Conservation (phyloP, 2,797 vertebrate genomes). For the Octomys mimax region DNA sequence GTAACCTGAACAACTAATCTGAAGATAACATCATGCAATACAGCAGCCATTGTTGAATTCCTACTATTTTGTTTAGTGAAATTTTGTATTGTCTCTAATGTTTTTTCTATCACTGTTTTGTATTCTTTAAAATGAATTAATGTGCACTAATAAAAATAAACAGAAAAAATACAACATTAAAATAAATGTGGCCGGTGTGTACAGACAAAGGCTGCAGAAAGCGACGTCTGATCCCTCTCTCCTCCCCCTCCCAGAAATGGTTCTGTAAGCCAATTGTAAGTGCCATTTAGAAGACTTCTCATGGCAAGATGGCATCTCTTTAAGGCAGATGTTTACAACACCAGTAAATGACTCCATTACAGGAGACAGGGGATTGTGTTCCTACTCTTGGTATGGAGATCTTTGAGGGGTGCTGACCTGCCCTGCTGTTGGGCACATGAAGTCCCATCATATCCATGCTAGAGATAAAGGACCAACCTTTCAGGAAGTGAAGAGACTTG, state of each 20-base stretch:
- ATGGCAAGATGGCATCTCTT: neutral
- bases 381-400: neutral
- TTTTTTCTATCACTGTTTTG: no score
- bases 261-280: neutral
- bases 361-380: neutral
- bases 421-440: neutral
- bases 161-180: neutral
- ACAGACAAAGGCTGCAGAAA: neutral
- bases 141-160: neutral
- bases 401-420: neutral
- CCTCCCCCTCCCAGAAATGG: neutral
- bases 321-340: neutral
- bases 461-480: neutral
- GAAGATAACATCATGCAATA: no score
- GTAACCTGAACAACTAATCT: no score
- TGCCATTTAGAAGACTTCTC: neutral
- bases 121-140: no score
- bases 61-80: no score
- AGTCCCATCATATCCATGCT: neutral
- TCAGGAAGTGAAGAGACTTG: constrained; percentile 31
- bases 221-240: neutral
- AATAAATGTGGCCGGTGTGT: neutral
- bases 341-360: constrained; percentile 15
- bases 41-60: no score
- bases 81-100: no score